Evolutionary conservation across 2,888 invertebrate species (phyloP).

Genomic region (Ophion obscuratus): DNA sequence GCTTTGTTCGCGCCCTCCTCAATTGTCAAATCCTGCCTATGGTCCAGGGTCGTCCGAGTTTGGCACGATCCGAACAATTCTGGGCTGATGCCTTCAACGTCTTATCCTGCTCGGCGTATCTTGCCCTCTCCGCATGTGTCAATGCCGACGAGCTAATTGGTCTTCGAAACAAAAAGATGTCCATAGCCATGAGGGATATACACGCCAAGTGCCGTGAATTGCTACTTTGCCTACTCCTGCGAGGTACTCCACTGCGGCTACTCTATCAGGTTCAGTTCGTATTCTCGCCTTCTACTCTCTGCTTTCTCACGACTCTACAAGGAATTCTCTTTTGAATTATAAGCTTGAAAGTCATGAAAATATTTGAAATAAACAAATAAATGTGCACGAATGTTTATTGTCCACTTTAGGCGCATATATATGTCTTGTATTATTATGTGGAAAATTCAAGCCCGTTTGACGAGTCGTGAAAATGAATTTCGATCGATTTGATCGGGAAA

Average conservation of each 20-base stretch:
- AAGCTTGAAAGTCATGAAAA: no score
- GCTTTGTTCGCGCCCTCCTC: no score
- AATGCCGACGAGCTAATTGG: slow-evolving; percentile 86
- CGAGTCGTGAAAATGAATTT: no score
- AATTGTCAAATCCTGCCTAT: neutral
- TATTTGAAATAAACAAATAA: no score
- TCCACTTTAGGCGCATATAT: neutral
- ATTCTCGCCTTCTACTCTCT: no score
- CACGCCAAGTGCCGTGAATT: slow-evolving; percentile 93
- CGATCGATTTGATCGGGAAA: no score
- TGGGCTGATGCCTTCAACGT: slow-evolving; percentile 87
- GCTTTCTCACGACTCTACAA: no score
- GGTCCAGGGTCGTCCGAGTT: slow-evolving; percentile 88
- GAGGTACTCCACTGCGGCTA: slow-evolving; percentile 91
- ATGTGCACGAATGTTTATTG: no score
- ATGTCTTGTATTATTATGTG: neutral
- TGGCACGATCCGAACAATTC: slow-evolving; percentile 84
- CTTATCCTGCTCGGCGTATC: slow-evolving; percentile 90
- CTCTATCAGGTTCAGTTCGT: slow-evolving; percentile 88
- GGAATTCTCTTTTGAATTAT: no score
- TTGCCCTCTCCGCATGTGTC: slow-evolving; percentile 84
- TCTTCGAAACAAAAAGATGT: slow-evolving; percentile 86
- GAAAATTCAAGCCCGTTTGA: no score
- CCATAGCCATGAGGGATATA: slow-evolving; percentile 91
- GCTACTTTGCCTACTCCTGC: slow-evolving; percentile 89